Evolutionary conservation across 2,113 vertebrate species (phyloP), one percentile per base, ranked within the genome.

Genomic region (Poecilia latipinna): DNA sequence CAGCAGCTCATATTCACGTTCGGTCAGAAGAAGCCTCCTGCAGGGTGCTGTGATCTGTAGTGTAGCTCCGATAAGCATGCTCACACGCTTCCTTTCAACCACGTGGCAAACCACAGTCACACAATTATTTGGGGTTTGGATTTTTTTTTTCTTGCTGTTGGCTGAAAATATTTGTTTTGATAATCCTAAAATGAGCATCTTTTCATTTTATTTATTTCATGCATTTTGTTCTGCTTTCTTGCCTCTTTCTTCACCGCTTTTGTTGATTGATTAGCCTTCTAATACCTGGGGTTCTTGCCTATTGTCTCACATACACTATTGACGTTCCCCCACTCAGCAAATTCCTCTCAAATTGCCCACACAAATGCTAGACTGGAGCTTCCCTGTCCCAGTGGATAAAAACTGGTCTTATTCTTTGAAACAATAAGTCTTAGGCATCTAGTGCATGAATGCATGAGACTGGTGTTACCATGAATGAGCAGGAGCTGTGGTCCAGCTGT

Each of bases 201-300:
- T 79, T 86, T 84, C 69, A 72, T 78, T 75, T 84, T 80, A 90
- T 93, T 92, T 92, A 85, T 90, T 86, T 86, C 63, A 32, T 51
- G 69, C 75, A 79, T 81, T 82, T 79, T 61, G 64, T 31, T 61
- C 37, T 39, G 0, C 32, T 62, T 66, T 69, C 24, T 17, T 57
- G 24, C 70, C 70, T 37, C 10, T 35, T 35, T 65, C 82, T 87
- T 61, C 69, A 64, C 35, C 11, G 12, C 77, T 75, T 71, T 65
- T 72, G 39, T 74, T 77, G 72, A 80, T 85, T 85, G 65, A 67
- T 57, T 6, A 70, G 13, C 61, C 77, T 70, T 62, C 68, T 75
- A 78, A 67, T 32, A 31, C 87, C 74, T 84, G 84, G 85, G 83
- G 15, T 90, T 48, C 74, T 86, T 88, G 73, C 86, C 73, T 88